Base-by-base conservation (phyloP, 2,888 invertebrate genomes). In the Hemithea aestivaria region DNA sequence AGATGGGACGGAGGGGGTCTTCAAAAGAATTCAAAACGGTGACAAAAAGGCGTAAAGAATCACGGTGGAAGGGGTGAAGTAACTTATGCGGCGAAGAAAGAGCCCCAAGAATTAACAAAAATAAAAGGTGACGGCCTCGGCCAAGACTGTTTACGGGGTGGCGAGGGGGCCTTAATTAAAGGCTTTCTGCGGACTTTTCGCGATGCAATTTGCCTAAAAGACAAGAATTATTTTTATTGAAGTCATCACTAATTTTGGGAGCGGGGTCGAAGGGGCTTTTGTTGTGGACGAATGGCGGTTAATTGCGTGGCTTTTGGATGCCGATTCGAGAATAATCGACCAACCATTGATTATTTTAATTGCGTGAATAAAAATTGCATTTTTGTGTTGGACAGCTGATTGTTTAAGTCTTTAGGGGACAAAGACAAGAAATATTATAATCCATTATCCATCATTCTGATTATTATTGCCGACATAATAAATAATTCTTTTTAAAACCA, bases 171-270 rank as follows among this genome's bases (percentile, higher is more conserved):
- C 81, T 82, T 85, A 84, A 87, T 84, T 87, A 84, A 87, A 87
- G 84, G 87, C 83, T 84, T 87, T 83, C 48, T 30, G 50, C 68
- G 83, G 84, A 84, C 85, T 80, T 81, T 84, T 82, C 81, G 80
- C 83, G 82, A 84, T 84, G 87, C 87, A 87, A 87, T 87, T 87
- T 87, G 84, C 79, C 63, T 85, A 84, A 85, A 87, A 85, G 87
- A 87, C 85, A 84, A 83, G 87, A 87, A 87, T 87, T 87, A 87
- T 87, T 87, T 87, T 87, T 87, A 87, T 87, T 87, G 87, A 85
- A 87, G 87, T 84, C 87, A 87, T 87, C 87, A 85, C 85, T 87
- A 87, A 87, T 87, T 87, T 85, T 69, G 59, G 56, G 64, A 71
- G 72, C 75, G 74, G 73, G 67, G 69, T 26, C 27, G 24, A 68